Percentiles rank a stretch among this genome's conserved stretches.
Conservation (phyloP, 2,888 invertebrate genomes). For the Noctua janthina region DNA sequence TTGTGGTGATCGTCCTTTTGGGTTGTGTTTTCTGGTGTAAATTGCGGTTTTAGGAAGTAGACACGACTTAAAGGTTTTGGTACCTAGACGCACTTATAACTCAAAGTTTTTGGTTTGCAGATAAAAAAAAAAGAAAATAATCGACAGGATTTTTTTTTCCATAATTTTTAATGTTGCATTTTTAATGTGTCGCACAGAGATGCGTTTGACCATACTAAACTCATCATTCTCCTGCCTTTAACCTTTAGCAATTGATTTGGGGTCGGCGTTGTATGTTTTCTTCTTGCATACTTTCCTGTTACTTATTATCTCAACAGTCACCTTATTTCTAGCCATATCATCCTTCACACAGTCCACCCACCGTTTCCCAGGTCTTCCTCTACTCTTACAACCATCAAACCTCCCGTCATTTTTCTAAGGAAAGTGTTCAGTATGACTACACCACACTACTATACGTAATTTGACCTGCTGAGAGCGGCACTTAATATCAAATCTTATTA, state of each 20-base stretch:
- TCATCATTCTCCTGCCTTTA: background rate
- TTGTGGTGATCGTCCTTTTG: slow-evolving; percentile 23
- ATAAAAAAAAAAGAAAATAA: background rate
- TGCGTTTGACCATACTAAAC: background rate
- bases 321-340: background rate
- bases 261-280: background rate
- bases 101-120: background rate
- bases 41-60: background rate
- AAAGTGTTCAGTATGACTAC: background rate
- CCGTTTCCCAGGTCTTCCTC: background rate
- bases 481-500: background rate
- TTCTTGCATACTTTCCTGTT: background rate
- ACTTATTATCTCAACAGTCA: no score
- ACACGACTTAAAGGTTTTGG: background rate
- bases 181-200: background rate
- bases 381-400: background rate
- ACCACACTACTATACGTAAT: background rate
- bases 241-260: no score
- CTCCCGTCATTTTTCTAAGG: background rate
- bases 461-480: background rate
- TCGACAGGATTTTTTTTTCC: background rate
- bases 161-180: background rate
- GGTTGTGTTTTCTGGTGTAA: slow-evolving; percentile 16
- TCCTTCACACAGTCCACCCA: background rate
- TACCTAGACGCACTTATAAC: background rate